A percentile compares a stretch with the other conserved stretches of the same genome.
These are phyloP conservation scores for Danaus chrysippus DNA, from an alignment of 2,888 invertebrate genomes.

Conservation along the genomic window DNA sequence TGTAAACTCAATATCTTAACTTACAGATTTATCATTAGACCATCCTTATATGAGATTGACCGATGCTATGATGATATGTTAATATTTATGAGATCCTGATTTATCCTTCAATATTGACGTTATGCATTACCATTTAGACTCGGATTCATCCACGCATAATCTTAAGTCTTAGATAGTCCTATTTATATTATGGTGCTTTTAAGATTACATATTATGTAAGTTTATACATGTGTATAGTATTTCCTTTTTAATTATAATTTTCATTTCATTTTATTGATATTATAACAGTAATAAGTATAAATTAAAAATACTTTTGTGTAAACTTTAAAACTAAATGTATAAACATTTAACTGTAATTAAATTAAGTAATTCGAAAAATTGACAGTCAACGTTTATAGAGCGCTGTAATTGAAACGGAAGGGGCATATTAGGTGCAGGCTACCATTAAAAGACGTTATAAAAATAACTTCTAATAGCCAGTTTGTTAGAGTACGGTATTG, in stretches of 20 bases:
- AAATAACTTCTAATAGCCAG: conserved; percentile 50
- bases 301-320: too few relatives aligned
- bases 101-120: conserved; percentile 10
- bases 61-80: conserved; percentile 12
- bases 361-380: too few relatives aligned
- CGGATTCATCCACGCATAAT: neutral
- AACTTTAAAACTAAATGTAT: too few relatives aligned
- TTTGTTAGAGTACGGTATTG: conserved; percentile 47
- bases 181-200: neutral
- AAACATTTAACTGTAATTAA: too few relatives aligned
- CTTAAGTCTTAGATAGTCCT: neutral
- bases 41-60: conserved; percentile 11
- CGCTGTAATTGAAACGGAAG: conserved; percentile 8
- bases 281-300: too few relatives aligned
- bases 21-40: conserved; percentile 10
- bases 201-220: neutral
- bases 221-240: neutral
- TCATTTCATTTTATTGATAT: too few relatives aligned
- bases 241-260: too few relatives aligned
- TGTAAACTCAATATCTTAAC: neutral
- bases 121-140: neutral
- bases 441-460: conserved; percentile 46
- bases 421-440: conserved; percentile 20
- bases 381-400: too few relatives aligned
- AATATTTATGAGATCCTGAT: conserved; percentile 20